phyloP scores from a whole-genome alignment of 1,140 invertebrate genomes.

The Zaprionus taronus region DNA sequence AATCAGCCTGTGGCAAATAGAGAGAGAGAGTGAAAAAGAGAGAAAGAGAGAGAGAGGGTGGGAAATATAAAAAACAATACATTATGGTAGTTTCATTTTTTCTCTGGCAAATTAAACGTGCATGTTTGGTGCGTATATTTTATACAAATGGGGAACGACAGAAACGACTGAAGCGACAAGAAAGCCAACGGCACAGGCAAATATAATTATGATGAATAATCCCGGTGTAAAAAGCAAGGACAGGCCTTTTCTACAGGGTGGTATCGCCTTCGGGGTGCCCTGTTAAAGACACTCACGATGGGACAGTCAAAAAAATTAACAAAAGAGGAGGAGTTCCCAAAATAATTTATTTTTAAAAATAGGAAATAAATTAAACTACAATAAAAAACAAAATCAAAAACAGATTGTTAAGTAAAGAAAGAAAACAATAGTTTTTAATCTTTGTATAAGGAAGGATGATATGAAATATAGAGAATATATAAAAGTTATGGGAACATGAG shows the following conservation, averaged over 20 bases:
- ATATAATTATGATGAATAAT: conserved; percentile 43
- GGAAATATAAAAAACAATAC: conserved; percentile 51
- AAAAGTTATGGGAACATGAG: no score
- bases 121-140: conserved; percentile 76
- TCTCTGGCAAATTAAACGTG: conserved; percentile 70
- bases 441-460: no score
- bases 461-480: no score
- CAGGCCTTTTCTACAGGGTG: neutral
- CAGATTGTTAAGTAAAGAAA: no score
- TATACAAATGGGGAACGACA: conserved; percentile 50
- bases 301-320: neutral
- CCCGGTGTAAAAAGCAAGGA: conserved; percentile 6
- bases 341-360: neutral
- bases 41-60: conserved; percentile 22
- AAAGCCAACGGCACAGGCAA: conserved; percentile 14
- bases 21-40: conserved; percentile 4
- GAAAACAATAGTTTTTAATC: no score
- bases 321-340: neutral
- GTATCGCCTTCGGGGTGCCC: neutral
- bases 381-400: no score
- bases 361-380: no score
- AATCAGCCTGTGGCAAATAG: conserved; percentile 51
- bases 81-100: conserved; percentile 57
- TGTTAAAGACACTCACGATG: neutral
- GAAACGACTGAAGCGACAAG: conserved; percentile 26